Conservation (phyloP, 2,113 vertebrate genomes). For the Anseranas semipalmata region DNA sequence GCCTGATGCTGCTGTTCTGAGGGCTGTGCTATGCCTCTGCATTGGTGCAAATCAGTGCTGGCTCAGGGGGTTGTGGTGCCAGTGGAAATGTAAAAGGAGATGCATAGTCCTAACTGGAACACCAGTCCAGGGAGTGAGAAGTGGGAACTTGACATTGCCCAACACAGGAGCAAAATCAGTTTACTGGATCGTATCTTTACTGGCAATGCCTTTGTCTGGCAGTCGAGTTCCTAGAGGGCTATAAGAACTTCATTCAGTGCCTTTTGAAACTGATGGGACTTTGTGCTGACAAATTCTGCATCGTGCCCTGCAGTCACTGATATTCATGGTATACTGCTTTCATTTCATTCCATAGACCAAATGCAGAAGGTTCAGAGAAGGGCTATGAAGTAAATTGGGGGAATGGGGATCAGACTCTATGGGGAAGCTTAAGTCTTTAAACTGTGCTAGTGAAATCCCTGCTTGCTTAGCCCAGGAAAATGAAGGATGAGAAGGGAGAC, state of each 20-base stretch:
- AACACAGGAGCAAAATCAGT: not conserved
- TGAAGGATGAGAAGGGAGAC: not conserved
- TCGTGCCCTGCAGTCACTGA: not conserved
- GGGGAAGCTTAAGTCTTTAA: not conserved
- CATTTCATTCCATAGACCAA: not conserved
- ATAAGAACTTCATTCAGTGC: not conserved
- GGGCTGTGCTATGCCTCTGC: not conserved
- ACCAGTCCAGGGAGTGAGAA: not conserved
- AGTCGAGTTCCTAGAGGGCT: not conserved
- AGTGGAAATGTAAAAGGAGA: not conserved
- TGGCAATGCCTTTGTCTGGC: not conserved
- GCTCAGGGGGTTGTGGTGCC: not conserved
- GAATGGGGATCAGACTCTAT: not conserved
- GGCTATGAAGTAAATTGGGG: not conserved
- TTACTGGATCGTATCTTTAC: not conserved
- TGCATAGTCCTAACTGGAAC: not conserved
- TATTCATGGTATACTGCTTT: not conserved
- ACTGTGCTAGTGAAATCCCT: not conserved
- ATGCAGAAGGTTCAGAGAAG: not conserved
- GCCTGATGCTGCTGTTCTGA: not conserved
- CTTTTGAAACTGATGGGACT: not conserved
- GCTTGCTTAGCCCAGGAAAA: not conserved
- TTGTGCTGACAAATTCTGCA: not conserved
- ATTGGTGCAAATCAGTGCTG: rapidly evolving
- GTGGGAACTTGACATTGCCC: not conserved